Conservation (phyloP, 1,140 invertebrate species). For the Zophobas atratus region DNA sequence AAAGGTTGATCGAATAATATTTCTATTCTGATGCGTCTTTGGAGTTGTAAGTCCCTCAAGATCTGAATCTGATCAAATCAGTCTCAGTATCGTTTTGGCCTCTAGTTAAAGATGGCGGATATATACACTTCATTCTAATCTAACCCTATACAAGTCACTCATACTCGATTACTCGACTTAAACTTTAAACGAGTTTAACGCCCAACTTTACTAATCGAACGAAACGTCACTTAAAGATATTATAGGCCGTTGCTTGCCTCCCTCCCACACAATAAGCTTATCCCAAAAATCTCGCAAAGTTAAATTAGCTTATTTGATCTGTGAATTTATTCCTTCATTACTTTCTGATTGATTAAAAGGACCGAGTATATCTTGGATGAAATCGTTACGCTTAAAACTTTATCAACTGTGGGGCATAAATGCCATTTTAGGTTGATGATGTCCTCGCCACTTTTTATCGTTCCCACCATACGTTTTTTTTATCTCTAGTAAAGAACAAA, state of each 20-base stretch:
- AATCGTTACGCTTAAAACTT: neutral
- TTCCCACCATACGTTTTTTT: neutral
- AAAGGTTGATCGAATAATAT: conserved; percentile 20
- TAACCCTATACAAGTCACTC: conserved; percentile 19
- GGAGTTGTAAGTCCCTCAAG: conserved; percentile 16
- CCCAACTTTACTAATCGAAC: conserved; percentile 16
- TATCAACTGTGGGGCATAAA: conserved; percentile 13
- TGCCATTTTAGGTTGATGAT: neutral
- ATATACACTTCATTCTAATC: conserved; percentile 6
- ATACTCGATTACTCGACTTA: conserved; percentile 8
- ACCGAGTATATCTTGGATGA: neutral
- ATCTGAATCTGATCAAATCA: conserved; percentile 25
- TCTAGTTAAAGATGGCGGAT: conserved; percentile 18
- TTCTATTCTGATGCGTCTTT: conserved; percentile 30
- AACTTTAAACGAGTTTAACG: conserved; percentile 29
- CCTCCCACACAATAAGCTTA: neutral
- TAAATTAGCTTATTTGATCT: conserved; percentile 16
- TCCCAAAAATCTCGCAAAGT: conserved; percentile 4
- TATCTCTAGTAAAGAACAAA: conserved; percentile 28
- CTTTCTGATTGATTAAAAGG: conserved; percentile 22
- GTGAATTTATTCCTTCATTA: conserved; percentile 12
- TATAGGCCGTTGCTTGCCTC: neutral
- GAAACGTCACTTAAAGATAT: conserved; percentile 14
- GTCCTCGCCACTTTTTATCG: conserved; percentile 29
- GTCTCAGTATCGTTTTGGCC: neutral